These are phyloP conservation scores for Tadarida brasiliensis DNA, from an alignment of 2,797 vertebrate genomes.

Conservation along the genomic window DNA sequence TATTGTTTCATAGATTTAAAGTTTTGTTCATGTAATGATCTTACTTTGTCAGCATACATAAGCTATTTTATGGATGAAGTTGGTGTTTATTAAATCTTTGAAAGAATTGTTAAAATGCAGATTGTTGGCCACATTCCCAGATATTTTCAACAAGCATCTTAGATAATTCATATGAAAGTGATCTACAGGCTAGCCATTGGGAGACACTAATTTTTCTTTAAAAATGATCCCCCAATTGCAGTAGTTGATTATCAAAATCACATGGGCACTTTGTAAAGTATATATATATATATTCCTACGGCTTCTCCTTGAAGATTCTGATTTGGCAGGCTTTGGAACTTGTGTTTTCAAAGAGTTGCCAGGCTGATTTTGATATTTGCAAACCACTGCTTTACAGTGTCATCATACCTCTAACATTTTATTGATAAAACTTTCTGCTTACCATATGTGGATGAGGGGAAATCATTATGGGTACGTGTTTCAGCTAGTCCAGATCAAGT, in stretches of 20 bases:
- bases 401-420: neutral
- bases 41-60: slow-evolving; percentile 6
- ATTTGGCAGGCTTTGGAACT: neutral
- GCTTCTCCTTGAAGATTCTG: neutral
- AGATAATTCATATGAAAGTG: neutral
- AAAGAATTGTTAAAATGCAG: neutral
- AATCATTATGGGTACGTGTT: neutral
- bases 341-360: neutral
- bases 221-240: neutral
- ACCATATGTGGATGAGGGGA: neutral
- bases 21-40: neutral
- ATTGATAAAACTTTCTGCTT: neutral
- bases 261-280: neutral
- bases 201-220: slow-evolving; percentile 7
- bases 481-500: neutral
- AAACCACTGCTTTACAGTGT: neutral
- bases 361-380: neutral
- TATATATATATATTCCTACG: neutral
- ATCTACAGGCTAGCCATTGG: neutral
- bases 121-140: neutral
- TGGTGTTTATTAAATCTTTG: neutral
- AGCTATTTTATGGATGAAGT: neutral
- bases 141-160: neutral
- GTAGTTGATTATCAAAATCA: neutral
- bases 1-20: slow-evolving; percentile 37